Percentiles rank a stretch among this genome's conserved stretches.
phyloP scores from a whole-genome alignment of 2,113 vertebrate genomes.

The Terrapene triunguis region DNA sequence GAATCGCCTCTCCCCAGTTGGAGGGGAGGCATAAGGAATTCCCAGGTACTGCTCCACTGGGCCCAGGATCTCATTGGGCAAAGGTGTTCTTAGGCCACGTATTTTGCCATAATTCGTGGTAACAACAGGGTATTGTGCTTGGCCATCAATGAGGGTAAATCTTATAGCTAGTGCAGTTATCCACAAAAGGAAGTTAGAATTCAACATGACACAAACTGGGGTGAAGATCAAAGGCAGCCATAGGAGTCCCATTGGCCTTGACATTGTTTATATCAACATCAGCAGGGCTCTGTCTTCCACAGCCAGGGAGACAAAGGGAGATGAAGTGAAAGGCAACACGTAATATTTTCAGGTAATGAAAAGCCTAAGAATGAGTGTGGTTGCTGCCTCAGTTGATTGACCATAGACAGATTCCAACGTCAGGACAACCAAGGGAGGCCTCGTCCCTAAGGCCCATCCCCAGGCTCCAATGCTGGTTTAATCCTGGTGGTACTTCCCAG shows the following conservation, averaged over 20 bases:
- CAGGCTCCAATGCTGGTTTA: constrained; percentile 16
- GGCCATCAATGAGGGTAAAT: constrained; percentile 72
- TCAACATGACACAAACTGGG: constrained; percentile 78
- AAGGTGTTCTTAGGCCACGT: constrained; percentile 90
- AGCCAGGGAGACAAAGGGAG: constrained; percentile 22
- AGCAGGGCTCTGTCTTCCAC: constrained; percentile 63
- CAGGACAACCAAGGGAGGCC: constrained; percentile 42
- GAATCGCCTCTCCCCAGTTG: constrained; percentile 91
- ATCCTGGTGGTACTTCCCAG: constrained; percentile 38
- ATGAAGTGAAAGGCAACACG: background rate
- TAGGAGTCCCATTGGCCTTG: constrained; percentile 78
- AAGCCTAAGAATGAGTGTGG: background rate
- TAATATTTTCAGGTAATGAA: background rate
- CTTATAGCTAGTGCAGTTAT: constrained; percentile 79
- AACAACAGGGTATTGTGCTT: constrained; percentile 90
- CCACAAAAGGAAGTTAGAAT: constrained; percentile 83
- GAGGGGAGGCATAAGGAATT: constrained; percentile 94
- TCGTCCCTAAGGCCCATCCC: constrained; percentile 78
- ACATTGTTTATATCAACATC: constrained; percentile 88
- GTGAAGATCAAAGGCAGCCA: constrained; percentile 84
- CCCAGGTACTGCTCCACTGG: constrained; percentile 97
- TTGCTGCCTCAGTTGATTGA: background rate
- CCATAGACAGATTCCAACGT: constrained; percentile 41
- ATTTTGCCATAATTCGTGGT: constrained; percentile 97
- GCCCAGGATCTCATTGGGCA: constrained; percentile 96